Evolutionary conservation across 2,113 vertebrate genomes (phyloP).

Genomic region (Hippocampus comes): DNA sequence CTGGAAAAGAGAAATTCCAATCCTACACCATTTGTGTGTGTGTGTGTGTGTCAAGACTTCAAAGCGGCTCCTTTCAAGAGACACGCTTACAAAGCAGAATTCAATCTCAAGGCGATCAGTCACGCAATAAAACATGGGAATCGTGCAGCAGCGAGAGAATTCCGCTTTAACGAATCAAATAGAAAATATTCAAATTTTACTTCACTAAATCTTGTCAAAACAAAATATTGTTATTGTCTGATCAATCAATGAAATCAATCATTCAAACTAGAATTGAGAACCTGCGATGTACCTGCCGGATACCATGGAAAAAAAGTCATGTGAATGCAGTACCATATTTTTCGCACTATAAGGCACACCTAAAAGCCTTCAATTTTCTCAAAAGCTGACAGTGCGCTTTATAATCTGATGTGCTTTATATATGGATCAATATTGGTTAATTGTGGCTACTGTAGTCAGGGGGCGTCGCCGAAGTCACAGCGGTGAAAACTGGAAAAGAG

Average conservation of each 20-base stretch:
- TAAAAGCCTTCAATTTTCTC: too few species aligned
- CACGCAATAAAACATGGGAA: too few species aligned
- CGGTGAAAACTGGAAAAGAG: neutral
- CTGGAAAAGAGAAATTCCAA: neutral
- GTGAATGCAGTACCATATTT: too few species aligned
- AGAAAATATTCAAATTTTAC: neutral
- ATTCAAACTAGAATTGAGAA: neutral
- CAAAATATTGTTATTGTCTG: neutral
- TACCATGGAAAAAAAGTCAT: too few species aligned
- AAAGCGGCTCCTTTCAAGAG: neutral
- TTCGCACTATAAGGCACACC: too few species aligned
- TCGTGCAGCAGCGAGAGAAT: neutral
- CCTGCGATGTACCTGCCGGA: slow-evolving; percentile 9
- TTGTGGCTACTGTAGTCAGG: neutral
- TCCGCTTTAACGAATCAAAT: neutral
- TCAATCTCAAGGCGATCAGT: neutral
- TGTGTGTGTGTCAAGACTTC: neutral
- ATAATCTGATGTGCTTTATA: too few species aligned
- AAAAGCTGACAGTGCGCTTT: too few species aligned
- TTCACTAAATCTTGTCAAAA: too few species aligned
- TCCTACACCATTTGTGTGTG: neutral
- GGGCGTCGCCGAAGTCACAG: neutral
- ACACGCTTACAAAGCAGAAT: neutral
- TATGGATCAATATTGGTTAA: too few species aligned
- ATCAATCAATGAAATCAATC: neutral